These are phyloP conservation scores for Nylanderia fulva DNA, from an alignment of 1,140 invertebrate species.

Conservation along the genomic window DNA sequence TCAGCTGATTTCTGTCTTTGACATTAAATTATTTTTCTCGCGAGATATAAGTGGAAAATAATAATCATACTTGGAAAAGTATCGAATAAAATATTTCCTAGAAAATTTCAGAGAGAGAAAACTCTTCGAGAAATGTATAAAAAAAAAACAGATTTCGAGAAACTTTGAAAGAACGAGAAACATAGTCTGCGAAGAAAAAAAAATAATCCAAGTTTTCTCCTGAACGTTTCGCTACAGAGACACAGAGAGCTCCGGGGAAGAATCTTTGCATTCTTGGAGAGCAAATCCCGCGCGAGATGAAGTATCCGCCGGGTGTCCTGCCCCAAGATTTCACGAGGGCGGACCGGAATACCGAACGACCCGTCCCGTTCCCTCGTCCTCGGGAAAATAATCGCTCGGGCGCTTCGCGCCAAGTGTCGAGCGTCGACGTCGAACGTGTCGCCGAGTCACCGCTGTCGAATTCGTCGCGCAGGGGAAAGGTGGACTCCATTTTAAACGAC, in stretches of 20 bases:
- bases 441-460: not conserved
- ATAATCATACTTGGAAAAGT: too few relatives aligned
- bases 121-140: not conserved
- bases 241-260: not conserved
- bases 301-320: not conserved
- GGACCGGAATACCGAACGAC: conserved; percentile 41
- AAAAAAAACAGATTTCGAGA: not conserved
- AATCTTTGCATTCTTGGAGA: conserved; percentile 17
- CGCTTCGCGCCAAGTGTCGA: not conserved
- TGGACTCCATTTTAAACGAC: conserved; percentile 30
- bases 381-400: conserved; percentile 41
- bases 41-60: too few relatives aligned
- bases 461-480: too few relatives aligned
- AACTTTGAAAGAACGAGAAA: too few relatives aligned
- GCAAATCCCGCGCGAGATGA: conserved; percentile 21
- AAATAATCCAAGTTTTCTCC: conserved; percentile 2
- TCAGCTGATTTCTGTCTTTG: too few relatives aligned
- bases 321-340: conserved; percentile 18
- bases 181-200: not conserved
- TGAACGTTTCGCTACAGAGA: not conserved
- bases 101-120: too few relatives aligned
- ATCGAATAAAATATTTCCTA: too few relatives aligned
- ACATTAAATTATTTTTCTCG: too few relatives aligned
- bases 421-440: conserved; percentile 21
- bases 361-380: not conserved